Percentiles rank a stretch among this genome's conserved stretches.
Conservation (phyloP, 2,888 invertebrate species). For the Copidosoma aretas region DNA sequence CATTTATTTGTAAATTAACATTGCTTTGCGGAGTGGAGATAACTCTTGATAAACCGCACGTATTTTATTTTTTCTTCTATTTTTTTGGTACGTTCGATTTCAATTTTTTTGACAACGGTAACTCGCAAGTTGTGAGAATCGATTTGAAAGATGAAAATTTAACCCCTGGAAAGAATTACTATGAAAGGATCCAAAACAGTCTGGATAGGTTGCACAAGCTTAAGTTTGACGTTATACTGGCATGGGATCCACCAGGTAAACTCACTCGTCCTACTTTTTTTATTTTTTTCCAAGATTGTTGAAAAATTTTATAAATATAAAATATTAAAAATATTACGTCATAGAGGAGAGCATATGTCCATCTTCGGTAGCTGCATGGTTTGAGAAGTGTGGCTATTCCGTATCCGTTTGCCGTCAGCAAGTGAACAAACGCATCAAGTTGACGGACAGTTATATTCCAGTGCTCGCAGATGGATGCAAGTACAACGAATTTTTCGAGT, state of each 20-base stretch:
- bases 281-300: conserved; percentile 10
- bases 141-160: conserved; percentile 64
- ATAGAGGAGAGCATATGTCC: conserved; percentile 64
- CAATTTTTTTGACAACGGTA: conserved; percentile 46
- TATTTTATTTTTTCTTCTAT: conserved; percentile 34
- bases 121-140: conserved; percentile 63
- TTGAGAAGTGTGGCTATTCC: conserved; percentile 61
- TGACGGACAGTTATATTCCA: conserved; percentile 62
- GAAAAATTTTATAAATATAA: conserved; percentile 13
- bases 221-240: conserved; percentile 62
- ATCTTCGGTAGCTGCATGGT: conserved; percentile 69
- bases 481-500: conserved; percentile 64
- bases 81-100: conserved; percentile 17
- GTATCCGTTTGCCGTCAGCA: conserved; percentile 63
- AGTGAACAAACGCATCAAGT: conserved; percentile 54
- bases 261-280: neutral
- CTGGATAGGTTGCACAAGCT: conserved; percentile 58
- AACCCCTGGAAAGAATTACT: conserved; percentile 63
- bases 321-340: conserved; percentile 32
- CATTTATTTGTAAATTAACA: conserved; percentile 39
- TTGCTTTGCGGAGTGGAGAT: conserved; percentile 24
- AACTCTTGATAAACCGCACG: conserved; percentile 30
- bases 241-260: conserved; percentile 66
- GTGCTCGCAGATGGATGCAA: conserved; percentile 49
- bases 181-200: conserved; percentile 60